These are phyloP conservation scores for Drosophila stalkeri DNA, from an alignment of 2,888 invertebrate genomes.

Conservation along the genomic window DNA sequence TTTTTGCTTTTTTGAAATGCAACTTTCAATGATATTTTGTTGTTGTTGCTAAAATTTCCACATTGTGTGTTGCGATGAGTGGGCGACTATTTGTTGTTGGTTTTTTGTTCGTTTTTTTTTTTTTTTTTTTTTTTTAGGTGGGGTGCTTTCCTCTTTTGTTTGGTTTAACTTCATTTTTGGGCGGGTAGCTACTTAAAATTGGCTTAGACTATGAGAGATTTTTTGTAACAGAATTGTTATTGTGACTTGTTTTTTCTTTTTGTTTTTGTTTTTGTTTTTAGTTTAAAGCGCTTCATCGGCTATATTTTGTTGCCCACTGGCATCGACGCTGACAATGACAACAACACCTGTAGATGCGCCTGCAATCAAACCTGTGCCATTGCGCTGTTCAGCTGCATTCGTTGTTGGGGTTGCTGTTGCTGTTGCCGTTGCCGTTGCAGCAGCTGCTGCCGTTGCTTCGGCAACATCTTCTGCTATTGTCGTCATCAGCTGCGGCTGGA, in stretches of 20 bases:
- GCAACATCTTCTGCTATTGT: slow-evolving; percentile 66
- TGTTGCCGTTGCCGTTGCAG: slow-evolving; percentile 41
- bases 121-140: slow-evolving; percentile 30
- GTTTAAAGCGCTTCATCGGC: slow-evolving; percentile 83
- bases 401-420: slow-evolving; percentile 42
- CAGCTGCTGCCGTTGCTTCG: slow-evolving; percentile 41
- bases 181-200: slow-evolving; percentile 34
- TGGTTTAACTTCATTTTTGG: slow-evolving; percentile 51
- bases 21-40: slow-evolving; percentile 15
- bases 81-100: background rate
- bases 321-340: slow-evolving; percentile 74
- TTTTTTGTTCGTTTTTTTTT: background rate
- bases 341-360: slow-evolving; percentile 45
- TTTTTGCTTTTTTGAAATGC: slow-evolving; percentile 7
- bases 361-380: slow-evolving; percentile 40
- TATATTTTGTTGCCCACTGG: slow-evolving; percentile 68
- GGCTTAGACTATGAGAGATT: slow-evolving; percentile 69
- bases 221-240: slow-evolving; percentile 5
- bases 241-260: slow-evolving; percentile 23
- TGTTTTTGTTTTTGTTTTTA: background rate
- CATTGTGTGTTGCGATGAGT: slow-evolving; percentile 14
- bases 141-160: slow-evolving; percentile 27
- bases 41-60: slow-evolving; percentile 6
- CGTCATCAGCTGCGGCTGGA: slow-evolving; percentile 55
- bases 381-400: slow-evolving; percentile 29